Base-by-base conservation (phyloP, 2,888 invertebrate genomes). In the Apomyelois bistriatella region DNA sequence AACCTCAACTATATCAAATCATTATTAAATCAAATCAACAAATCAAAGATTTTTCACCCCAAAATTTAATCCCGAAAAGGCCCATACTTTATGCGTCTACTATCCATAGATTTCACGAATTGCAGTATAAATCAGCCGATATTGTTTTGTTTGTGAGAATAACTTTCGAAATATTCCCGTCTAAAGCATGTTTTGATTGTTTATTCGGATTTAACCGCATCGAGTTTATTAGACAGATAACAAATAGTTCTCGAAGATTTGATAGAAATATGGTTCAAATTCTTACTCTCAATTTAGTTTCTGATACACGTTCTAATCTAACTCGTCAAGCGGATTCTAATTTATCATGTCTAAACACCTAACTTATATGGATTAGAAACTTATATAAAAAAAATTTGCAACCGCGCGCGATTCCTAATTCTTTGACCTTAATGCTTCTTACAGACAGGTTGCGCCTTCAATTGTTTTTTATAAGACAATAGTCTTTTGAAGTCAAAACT, bases 101-200 rank as follows among this genome's bases (percentile, higher is more conserved):
- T 8, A 12, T 12, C 40, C 32, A 46, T 16, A 46, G 13, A 46
- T 16, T 46, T 16, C 0, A 32, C 15, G 32, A 32, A 46, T 9
- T 9, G 1, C 7, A 12, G 6, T 32, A 32, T 46, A 46, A 46
- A 32, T 46, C 46, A n/a, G 4, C 4, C 4, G 1, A 15, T 46
- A 46, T 46, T 46, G 46, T 46, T 46, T 46, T 32, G 15, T 15
- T 46, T 32, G 46, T 8, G 10, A 15, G 16, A 32, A 32, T 30
- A 46, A 46, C 46, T 46, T 43, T 43, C 46, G 32, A 32, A 46
- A 46, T 46, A 46, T 46, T 46, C 32, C 32, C 10, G 35, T 35
- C 35, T 35, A 35, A 10, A 17, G 5, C 32, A 15, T 32, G 15
- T 32, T 32, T 7, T 3, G 8, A 32, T 32, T 32, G 46, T 46